Percentiles rank a stretch among this genome's conserved stretches.
These are phyloP conservation scores for Cataglyphis albicans DNA, from an alignment of 2,888 invertebrate genomes.

Conservation along the genomic window DNA sequence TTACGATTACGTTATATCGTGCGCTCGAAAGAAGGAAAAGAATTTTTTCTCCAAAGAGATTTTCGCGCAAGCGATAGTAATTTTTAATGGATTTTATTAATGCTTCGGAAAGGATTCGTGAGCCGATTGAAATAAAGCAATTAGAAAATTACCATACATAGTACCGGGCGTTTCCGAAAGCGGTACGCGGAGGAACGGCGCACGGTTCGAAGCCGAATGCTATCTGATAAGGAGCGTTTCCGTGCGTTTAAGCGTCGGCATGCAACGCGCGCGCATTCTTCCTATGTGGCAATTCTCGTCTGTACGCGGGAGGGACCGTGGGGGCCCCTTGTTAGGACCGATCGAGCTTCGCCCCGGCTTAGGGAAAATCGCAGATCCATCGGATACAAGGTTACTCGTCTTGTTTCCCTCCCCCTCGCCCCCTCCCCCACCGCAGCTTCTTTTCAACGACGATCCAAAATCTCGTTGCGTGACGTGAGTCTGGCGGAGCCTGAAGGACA, in stretches of 20 bases:
- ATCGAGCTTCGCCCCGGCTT: constrained; percentile 71
- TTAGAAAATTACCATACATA: constrained; percentile 82
- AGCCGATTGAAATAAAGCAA: constrained; percentile 82
- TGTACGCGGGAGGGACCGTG: background rate
- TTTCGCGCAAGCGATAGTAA: background rate
- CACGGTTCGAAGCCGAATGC: constrained; percentile 75
- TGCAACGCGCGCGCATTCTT: constrained; percentile 76
- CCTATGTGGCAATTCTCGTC: constrained; percentile 71
- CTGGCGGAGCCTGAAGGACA: constrained; percentile 53
- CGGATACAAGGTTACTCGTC: constrained; percentile 65
- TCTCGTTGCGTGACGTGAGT: constrained; percentile 36
- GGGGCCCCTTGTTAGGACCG: constrained; percentile 33
- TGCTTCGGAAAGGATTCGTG: constrained; percentile 30
- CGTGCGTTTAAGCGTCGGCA: constrained; percentile 78
- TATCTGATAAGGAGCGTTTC: constrained; percentile 80
- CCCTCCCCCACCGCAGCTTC: background rate
- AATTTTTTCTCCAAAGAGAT: background rate
- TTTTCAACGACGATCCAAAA: constrained; percentile 39
- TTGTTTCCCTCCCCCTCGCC: background rate
- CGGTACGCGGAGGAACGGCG: constrained; percentile 69
- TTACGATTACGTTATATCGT: background rate
- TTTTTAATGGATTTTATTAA: background rate
- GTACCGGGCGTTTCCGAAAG: constrained; percentile 80
- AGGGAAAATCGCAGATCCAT: constrained; percentile 64
- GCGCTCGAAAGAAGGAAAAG: background rate